Conservation (phyloP, 1,140 invertebrate genomes). For the Aphelinus atriplicis region DNA sequence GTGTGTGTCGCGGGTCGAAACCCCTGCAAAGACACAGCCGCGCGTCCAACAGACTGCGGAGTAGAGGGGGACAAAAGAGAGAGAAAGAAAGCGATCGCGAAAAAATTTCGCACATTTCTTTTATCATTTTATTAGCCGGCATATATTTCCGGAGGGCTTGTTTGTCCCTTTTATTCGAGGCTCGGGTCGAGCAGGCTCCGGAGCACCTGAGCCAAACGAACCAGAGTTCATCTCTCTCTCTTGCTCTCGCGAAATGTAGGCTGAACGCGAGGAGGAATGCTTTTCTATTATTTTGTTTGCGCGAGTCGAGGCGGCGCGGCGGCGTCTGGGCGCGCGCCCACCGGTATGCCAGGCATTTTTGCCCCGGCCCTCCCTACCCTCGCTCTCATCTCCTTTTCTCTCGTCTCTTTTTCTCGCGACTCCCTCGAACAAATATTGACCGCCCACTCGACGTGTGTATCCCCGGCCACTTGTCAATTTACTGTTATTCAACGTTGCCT, state of each 20-base stretch:
- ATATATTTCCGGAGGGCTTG: constrained; percentile 20
- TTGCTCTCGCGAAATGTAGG: constrained; percentile 6
- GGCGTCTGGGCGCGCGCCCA: constrained; percentile 64
- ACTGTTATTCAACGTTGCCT: too few relatives aligned
- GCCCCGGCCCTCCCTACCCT: constrained; percentile 24
- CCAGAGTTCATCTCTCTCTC: constrained; percentile 4
- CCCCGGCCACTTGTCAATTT: too few relatives aligned
- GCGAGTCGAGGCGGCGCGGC: constrained; percentile 50
- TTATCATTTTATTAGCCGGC: constrained; percentile 29
- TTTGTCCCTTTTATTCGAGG: constrained; percentile 29
- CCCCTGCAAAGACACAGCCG: too few relatives aligned
- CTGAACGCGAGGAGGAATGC: constrained; percentile 34
- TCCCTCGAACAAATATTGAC: constrained; percentile 35
- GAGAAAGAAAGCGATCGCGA: constrained; percentile 20
- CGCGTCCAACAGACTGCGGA: too few relatives aligned
- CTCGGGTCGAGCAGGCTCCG: neutral
- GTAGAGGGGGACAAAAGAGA: too few relatives aligned
- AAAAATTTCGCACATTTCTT: constrained; percentile 33
- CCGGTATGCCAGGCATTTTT: constrained; percentile 65
- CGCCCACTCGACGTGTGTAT: neutral
- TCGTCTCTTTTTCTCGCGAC: neutral
- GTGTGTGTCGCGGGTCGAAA: too few relatives aligned
- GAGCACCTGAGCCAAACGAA: neutral
- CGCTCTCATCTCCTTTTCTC: neutral
- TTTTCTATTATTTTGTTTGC: constrained; percentile 60